Evolutionary conservation across 2,113 vertebrate genomes (phyloP), one percentile per base, ranked within the genome.

Genomic region (Gulo gulo): DNA sequence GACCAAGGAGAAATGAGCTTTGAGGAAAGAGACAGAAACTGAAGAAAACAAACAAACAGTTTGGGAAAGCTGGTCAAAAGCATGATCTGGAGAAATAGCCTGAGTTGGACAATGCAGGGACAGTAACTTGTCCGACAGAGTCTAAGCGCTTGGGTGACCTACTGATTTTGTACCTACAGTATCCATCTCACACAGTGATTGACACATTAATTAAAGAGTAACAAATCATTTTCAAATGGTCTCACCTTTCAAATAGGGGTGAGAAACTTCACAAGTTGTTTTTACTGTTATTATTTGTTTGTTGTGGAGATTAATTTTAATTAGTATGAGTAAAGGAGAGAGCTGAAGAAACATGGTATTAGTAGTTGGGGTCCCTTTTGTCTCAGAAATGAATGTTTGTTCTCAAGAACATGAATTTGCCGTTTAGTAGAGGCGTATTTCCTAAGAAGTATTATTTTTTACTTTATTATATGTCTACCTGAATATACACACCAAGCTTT

Each of bases 201-300:
- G 26, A 93, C 63, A 82, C 12, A n/a, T 78, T 96, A 94, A n/a
- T 73, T 95, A 94, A 94, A 87, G 42, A 87, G 29, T 69, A 95
- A 92, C 73, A 97, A 88, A 57, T 93, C 13, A 61, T 18, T 96
- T 92, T 80, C 21, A 84, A 61, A 42, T 67, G 52, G 31, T 90
- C 85, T 88, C 81, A 94, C 50, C 69, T 84, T 94, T 76, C 47
- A 50, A 94, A 71, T 0, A 88, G 11, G 89, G 67, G 84, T 91
- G 50, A 81, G 31, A 85, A 88, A 85, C 4, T 94, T 94, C 45
- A 42, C 23, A 92, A 47, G 29, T 0, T 79, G 88, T 91, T 91
- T 78, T 31, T 45, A 36, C 26, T n/a, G 6, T 67, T 39, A 9
- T 71, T 42, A n/a, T 63, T 84, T 88, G 11, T 80, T 69, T 91